Base-by-base conservation (phyloP, 2,113 vertebrate genomes). In the Oncorhynchus nerka region DNA sequence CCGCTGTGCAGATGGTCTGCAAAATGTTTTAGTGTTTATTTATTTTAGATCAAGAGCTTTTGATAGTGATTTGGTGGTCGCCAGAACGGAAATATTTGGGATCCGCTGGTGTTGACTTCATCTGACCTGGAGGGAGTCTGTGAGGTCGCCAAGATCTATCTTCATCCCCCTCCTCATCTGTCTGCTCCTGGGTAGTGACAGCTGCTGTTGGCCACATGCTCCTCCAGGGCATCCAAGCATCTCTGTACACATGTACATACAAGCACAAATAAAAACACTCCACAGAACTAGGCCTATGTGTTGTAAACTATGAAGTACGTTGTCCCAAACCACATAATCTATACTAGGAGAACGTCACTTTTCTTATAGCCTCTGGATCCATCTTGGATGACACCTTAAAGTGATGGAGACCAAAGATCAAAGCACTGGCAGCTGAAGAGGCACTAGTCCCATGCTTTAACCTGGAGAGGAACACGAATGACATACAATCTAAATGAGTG, bases 391-490 rank as follows among this genome's bases (percentile, higher is more conserved):
- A 87, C 61, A 98, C 94, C 86, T 95, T 95, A 87, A 98, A 98
- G 84, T 94, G 86, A 89, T 94, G 94, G 76, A 95, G 82, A 48
- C 94, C 94, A 34, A 34, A 34, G 86, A 86, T 99, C 96, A 83
- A 95, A 95, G 85, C 95, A 98, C 79, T 92, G 94, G 84, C 98
- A 89, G 67, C 93, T 94, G 91, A 99, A 97, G 86, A 95, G 94
- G 84, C 90, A 94, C 81, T 87, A 92, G 78, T 98, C 96, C 86
- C 94, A 93, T 28, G 94, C 89, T 89, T 97, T 98, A 71, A 96
- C 92, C 97, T 97, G n/a, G 28, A 22, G 9, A 45, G 39, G 8
- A 11, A 11, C 39, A 45, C 11, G 39, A 45, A 45, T 28, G 77
- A 3, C 1, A 61, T 6, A 45, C 75, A 68, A 45, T 11, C 39